Evolutionary conservation across 2,113 vertebrate genomes (phyloP).

Genomic region (Colius striatus): DNA sequence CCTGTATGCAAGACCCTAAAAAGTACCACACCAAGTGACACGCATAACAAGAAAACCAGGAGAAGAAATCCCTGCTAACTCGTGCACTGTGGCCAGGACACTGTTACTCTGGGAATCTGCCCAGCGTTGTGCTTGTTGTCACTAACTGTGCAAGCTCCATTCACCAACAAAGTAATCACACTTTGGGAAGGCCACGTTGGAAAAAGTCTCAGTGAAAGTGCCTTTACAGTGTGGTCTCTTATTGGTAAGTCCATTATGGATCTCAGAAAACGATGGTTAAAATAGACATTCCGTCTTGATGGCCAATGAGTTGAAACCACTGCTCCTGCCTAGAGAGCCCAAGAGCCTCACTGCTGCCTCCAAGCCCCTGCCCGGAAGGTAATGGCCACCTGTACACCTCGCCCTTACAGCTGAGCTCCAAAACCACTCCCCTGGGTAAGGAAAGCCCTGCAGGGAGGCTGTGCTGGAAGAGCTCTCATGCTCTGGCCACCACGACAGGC

Average conservation of each 20-base stretch:
- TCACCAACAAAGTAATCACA: background rate
- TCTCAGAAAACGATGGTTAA: background rate
- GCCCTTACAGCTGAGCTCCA: fast-evolving
- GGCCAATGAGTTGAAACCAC: too few relatives aligned
- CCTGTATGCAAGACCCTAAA: background rate
- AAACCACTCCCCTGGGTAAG: background rate
- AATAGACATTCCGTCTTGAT: background rate
- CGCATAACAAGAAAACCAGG: background rate
- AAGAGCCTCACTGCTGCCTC: fast-evolving
- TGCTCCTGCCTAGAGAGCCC: background rate
- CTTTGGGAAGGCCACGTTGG: background rate
- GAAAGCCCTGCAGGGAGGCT: background rate
- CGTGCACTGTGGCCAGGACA: background rate
- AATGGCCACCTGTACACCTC: background rate
- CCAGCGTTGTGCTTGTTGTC: background rate
- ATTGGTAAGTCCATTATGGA: background rate
- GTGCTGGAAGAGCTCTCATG: background rate
- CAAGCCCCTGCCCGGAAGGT: background rate
- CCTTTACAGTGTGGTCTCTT: background rate
- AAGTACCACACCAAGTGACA: background rate
- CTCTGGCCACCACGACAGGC: background rate
- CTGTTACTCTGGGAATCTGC: background rate
- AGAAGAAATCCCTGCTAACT: background rate
- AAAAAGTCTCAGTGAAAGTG: background rate
- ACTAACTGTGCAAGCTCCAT: background rate